Percentiles rank a stretch among this genome's conserved stretches.
Conservation (phyloP, 2,797 vertebrate genomes). For the Sebastes oblongus region DNA sequence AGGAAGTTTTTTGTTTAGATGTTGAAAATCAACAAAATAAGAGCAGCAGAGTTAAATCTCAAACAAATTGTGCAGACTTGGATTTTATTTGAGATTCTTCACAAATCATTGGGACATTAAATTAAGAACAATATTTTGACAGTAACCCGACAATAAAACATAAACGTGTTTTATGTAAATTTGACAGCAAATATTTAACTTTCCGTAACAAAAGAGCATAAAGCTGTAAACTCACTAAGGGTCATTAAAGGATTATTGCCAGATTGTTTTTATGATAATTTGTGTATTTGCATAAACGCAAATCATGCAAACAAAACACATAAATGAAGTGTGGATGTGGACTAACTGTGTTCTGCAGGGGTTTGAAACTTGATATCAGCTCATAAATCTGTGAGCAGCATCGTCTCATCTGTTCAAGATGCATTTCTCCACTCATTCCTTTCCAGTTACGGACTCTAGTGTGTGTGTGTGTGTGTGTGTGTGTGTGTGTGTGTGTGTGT, state of each 20-base stretch:
- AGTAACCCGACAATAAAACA: rapidly evolving
- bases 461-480: conserved; percentile 8
- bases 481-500: background rate
- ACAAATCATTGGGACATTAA: background rate
- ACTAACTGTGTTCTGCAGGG: conserved; percentile 6
- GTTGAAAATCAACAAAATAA: background rate
- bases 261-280: background rate
- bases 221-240: background rate
- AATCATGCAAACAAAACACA: background rate
- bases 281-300: background rate
- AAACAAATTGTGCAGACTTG: background rate
- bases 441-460: conserved; percentile 40
- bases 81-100: background rate
- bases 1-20: too few species aligned
- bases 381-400: conserved; percentile 46
- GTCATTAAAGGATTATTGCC: background rate
- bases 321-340: conserved; percentile 8
- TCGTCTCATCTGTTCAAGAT: conserved; percentile 44
- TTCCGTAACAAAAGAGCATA: background rate
- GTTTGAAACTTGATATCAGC: conserved; percentile 29
- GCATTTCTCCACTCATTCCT: conserved; percentile 58
- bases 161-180: background rate
- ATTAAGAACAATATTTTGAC: background rate
- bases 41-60: background rate
- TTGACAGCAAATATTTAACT: background rate